A percentile compares a stretch with the other conserved stretches of the same genome.
phyloP scores from a whole-genome alignment of 1,140 invertebrate species.

The Drosophila ohnishii region DNA sequence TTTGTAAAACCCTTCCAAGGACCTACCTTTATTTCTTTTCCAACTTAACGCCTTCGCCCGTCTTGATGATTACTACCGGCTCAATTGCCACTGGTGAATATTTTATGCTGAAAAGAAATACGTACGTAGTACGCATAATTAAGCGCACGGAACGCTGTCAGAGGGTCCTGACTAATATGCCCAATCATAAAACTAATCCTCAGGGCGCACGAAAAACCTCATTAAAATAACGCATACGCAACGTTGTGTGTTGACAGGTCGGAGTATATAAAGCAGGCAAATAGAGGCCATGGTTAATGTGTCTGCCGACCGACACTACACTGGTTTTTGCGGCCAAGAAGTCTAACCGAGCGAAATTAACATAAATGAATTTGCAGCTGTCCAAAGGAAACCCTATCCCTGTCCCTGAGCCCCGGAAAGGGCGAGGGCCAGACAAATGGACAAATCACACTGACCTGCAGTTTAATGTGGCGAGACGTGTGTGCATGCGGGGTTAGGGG shows the following conservation, averaged over 20 bases:
- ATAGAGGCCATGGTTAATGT: constrained; percentile 56
- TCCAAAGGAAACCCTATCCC: constrained; percentile 48
- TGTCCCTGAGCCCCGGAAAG: constrained; percentile 4
- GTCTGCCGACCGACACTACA: constrained; percentile 36
- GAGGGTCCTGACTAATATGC: constrained; percentile 59
- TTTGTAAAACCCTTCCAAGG: background rate
- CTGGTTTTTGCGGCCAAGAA: constrained; percentile 72
- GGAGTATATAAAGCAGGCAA: constrained; percentile 53
- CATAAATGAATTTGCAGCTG: constrained; percentile 81
- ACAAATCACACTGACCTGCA: constrained; percentile 77
- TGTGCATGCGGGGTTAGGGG: constrained; percentile 11
- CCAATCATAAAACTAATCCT: constrained; percentile 79
- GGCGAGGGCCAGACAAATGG: constrained; percentile 62
- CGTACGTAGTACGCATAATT: constrained; percentile 54
- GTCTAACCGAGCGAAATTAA: constrained; percentile 75
- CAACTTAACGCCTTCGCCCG: constrained; percentile 4
- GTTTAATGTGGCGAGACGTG: constrained; percentile 56
- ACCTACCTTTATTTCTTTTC: background rate
- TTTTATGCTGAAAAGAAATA: constrained; percentile 18
- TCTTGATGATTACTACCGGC: background rate
- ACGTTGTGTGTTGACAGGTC: constrained; percentile 64
- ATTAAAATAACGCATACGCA: constrained; percentile 78
- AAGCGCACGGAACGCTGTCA: constrained; percentile 29
- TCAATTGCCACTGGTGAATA: constrained; percentile 30
- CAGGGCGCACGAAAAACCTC: constrained; percentile 62